phyloP scores from a whole-genome alignment of 2,113 vertebrate species.

The Rhea pennata region DNA sequence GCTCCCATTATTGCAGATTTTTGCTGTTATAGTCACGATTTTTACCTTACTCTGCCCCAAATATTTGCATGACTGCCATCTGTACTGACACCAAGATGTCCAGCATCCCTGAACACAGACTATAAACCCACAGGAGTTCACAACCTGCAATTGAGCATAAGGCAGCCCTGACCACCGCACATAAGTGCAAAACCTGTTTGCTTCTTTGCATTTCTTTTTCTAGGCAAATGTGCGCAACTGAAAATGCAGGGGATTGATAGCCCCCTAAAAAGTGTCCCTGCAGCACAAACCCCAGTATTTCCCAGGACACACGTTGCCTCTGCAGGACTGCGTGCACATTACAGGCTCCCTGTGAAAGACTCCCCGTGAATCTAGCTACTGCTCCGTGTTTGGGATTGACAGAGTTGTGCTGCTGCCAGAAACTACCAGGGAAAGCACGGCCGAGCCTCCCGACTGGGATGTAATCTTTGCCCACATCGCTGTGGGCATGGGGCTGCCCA shows the following conservation, averaged over 20 bases:
- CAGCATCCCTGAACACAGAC: neutral
- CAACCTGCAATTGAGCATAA: rapidly evolving
- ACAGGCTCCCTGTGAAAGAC: too few species aligned
- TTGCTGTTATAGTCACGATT: neutral
- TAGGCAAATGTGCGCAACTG: neutral
- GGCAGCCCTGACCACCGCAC: neutral
- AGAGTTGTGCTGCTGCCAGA: neutral
- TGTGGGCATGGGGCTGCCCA: neutral
- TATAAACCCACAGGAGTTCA: neutral
- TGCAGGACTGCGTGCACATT: too few species aligned
- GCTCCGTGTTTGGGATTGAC: neutral
- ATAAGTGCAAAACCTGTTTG: neutral
- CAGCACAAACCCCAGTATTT: rapidly evolving
- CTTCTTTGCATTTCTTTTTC: neutral
- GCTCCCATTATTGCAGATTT: neutral
- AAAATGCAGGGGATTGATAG: neutral
- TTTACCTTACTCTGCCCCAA: neutral
- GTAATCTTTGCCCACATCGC: neutral
- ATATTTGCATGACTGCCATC: neutral
- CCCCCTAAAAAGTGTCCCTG: neutral
- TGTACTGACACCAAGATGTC: rapidly evolving
- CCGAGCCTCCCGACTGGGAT: neutral
- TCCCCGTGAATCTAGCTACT: too few species aligned
- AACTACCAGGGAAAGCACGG: neutral
- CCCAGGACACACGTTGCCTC: rapidly evolving